phyloP scores from a whole-genome alignment of 2,113 vertebrate genomes.

The Tringa solitaria region DNA sequence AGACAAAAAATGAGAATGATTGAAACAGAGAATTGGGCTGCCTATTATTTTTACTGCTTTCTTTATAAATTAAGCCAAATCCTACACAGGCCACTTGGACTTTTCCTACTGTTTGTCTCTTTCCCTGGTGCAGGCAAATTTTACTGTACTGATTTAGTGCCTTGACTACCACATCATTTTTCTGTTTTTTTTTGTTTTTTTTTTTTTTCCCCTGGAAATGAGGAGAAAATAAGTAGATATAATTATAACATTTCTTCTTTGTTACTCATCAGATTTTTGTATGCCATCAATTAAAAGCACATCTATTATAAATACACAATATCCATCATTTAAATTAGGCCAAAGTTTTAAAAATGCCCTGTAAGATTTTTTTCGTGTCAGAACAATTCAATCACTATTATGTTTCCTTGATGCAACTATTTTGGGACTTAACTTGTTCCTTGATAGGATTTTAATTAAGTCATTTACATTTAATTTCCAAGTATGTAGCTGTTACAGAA shows the following conservation, averaged over 20 bases:
- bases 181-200: fast-evolving
- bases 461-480: constrained; percentile 56
- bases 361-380: constrained; percentile 18
- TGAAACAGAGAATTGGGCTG: background rate
- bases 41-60: background rate
- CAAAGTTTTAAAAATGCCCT: constrained; percentile 25
- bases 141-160: background rate
- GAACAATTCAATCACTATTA: constrained; percentile 34
- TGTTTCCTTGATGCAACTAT: constrained; percentile 37
- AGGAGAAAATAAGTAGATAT: background rate
- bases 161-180: background rate
- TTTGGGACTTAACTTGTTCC: constrained; percentile 47
- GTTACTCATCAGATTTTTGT: constrained; percentile 4
- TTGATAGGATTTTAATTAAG: constrained; percentile 60
- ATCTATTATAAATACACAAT: background rate
- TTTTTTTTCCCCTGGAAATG: background rate
- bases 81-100: background rate
- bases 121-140: background rate
- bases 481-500: background rate
- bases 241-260: background rate
- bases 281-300: background rate
- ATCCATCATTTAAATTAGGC: constrained; percentile 12
- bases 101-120: background rate
- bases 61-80: background rate
- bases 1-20: background rate